Evolutionary conservation across 2,113 vertebrate species (phyloP), one percentile per base, ranked within the genome.

Genomic region (Rhabdomys dilectus): DNA sequence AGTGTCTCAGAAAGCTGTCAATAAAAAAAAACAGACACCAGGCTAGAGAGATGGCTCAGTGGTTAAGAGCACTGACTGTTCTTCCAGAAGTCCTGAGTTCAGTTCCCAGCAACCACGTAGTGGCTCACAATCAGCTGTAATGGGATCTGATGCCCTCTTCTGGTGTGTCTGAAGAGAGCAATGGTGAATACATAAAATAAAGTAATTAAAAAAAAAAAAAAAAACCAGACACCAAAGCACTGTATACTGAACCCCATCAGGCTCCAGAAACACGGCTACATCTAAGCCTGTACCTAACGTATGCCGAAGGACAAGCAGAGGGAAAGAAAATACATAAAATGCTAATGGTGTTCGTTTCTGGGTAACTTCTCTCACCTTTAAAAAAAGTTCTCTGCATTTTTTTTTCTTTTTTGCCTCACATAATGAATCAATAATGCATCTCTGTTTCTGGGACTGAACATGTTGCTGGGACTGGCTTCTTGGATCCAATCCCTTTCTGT

Each of bases 231-330:
- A 0, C 5, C 9, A 3, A 22, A 34, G 73, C 6, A 1, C 39
- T 1, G 0, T 0, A n/a, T 19, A 8, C 70, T 21, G 80, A 5
- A 12, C 1, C 17, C 26, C 16, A 4, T 22, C 0, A 3, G 9
- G 13, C 29, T 1, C 29, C 13, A 9, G 39, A 60, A 34, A 0
- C 9, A 22, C 0, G 26, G 70, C 12, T n/a, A 36, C 1, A 0
- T 1, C 39, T 10, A 2, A 58, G 24, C 12, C 72, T 45, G 0
- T 5, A 9, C 17, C 51, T 19, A 16, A 42, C 26, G 16, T 17
- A 8, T 12, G 1, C 16, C 12, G 0, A 5, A 39, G 45, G 17
- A 22, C 8, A 36, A 2, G n/a, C 16, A 73, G 1, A 26, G 62
- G 16, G 36, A 81, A 58, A 70, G 48, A 53, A 29, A 8, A 42